Evolutionary conservation across 2,113 vertebrate genomes (phyloP).

Genomic region (Carassius gibelio): DNA sequence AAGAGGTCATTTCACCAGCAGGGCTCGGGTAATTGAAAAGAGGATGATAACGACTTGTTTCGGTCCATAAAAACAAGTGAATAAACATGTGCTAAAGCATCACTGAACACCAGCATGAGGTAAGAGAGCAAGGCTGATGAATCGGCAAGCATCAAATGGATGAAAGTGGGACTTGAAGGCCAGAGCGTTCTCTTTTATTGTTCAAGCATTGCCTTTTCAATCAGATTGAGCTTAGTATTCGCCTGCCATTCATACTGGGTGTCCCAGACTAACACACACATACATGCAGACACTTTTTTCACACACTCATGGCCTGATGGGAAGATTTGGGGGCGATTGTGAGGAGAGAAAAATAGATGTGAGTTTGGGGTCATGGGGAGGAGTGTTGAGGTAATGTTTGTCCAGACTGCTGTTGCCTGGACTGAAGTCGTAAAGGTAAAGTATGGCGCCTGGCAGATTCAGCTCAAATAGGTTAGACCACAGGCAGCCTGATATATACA

Average conservation of each 20-base stretch:
- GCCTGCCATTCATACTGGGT: slow-evolving; percentile 68
- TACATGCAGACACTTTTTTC: not conserved
- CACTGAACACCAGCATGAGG: slow-evolving; percentile 57
- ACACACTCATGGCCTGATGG: not conserved
- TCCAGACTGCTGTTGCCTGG: slow-evolving; percentile 64
- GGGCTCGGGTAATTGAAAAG: slow-evolving; percentile 37
- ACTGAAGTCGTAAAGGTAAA: slow-evolving; percentile 42
- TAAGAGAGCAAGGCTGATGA: slow-evolving; percentile 63
- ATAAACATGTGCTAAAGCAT: slow-evolving; percentile 59
- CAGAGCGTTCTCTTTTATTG: slow-evolving; percentile 69
- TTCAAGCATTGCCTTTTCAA: slow-evolving; percentile 75
- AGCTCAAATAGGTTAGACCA: not conserved
- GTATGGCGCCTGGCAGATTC: slow-evolving; percentile 25
- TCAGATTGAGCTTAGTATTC: slow-evolving; percentile 74
- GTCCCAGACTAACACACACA: slow-evolving; percentile 68
- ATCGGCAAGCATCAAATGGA: slow-evolving; percentile 65
- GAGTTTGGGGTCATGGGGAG: slow-evolving; percentile 59
- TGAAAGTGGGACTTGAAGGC: slow-evolving; percentile 70
- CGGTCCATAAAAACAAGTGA: slow-evolving; percentile 66
- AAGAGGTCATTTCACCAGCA: slow-evolving; percentile 36
- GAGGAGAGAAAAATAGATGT: slow-evolving; percentile 61
- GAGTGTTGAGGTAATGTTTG: slow-evolving; percentile 74
- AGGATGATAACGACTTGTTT: slow-evolving; percentile 62
- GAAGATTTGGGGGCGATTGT: slow-evolving; percentile 61
- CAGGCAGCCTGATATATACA: slow-evolving; percentile 15